Evolutionary conservation across 2,113 vertebrate species (phyloP).

Genomic region (Dromaius novaehollandiae): DNA sequence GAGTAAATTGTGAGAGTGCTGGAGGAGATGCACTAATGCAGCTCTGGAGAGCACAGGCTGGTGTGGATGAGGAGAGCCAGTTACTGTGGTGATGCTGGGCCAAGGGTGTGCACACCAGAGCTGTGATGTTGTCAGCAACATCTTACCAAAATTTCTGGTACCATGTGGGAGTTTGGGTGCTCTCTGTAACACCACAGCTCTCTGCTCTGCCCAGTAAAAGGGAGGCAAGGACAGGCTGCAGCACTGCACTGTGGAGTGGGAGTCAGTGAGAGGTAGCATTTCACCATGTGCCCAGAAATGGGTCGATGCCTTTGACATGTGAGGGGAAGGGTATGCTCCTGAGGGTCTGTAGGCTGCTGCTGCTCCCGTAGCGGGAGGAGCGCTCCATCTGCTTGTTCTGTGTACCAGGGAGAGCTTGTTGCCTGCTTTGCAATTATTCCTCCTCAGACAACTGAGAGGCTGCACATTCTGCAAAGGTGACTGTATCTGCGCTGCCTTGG

Average conservation of each 20-base stretch:
- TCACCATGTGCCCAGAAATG: too few relatives aligned
- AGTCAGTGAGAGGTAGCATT: background rate
- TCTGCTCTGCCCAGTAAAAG: too few relatives aligned
- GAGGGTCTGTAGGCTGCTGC: background rate
- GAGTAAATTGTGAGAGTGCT: too few relatives aligned
- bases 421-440: background rate
- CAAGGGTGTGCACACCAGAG: too few relatives aligned
- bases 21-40: too few relatives aligned
- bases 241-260: background rate
- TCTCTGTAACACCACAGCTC: background rate
- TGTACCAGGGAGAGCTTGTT: too few relatives aligned
- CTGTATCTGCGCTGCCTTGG: too few relatives aligned
- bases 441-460: too few relatives aligned
- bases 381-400: background rate
- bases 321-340: background rate
- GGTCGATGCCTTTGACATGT: background rate
- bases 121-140: too few relatives aligned
- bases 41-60: background rate
- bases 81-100: background rate
- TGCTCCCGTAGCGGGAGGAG: background rate
- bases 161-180: background rate
- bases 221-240: background rate
- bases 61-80: background rate
- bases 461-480: too few relatives aligned
- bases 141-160: too few relatives aligned